phyloP scores from a whole-genome alignment of 2,797 vertebrate genomes.

The Sciurus vulgaris region DNA sequence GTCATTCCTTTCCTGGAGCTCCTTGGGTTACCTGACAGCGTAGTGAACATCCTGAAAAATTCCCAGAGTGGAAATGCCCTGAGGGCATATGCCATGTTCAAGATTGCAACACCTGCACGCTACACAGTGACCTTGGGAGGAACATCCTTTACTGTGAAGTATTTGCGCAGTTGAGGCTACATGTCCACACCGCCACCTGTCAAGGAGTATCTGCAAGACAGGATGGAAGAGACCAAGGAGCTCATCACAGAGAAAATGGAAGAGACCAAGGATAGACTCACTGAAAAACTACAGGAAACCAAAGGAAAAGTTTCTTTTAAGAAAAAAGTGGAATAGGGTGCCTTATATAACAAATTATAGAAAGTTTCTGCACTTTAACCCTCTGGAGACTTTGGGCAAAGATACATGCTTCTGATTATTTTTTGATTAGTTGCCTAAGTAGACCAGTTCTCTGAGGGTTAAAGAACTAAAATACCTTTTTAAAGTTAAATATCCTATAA shows the following conservation, averaged over 20 bases:
- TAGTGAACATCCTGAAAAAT: slow-evolving; percentile 94
- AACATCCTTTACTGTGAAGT: slow-evolving; percentile 95
- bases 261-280: slow-evolving; percentile 92
- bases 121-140: slow-evolving; percentile 97
- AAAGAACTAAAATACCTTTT: slow-evolving; percentile 70
- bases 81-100: slow-evolving; percentile 97
- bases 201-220: slow-evolving; percentile 96
- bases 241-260: slow-evolving; percentile 94
- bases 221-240: slow-evolving; percentile 97
- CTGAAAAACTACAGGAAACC: slow-evolving; percentile 94
- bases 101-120: slow-evolving; percentile 97
- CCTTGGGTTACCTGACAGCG: slow-evolving; percentile 93
- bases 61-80: slow-evolving; percentile 96
- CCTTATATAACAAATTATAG: slow-evolving; percentile 67
- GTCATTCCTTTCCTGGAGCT: slow-evolving; percentile 96
- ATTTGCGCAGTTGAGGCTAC: slow-evolving; percentile 94
- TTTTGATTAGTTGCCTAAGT: slow-evolving; percentile 48
- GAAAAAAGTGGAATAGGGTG: slow-evolving; percentile 91
- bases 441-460: slow-evolving; percentile 70
- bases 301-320: slow-evolving; percentile 95
- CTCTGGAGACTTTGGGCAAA: slow-evolving; percentile 78
- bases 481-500: slow-evolving; percentile 68
- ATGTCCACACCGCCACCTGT: slow-evolving; percentile 96
- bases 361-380: slow-evolving; percentile 83
- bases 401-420: slow-evolving; percentile 72